These are phyloP conservation scores for Gobio occitaniae DNA, from an alignment of 2,797 vertebrate genomes.

Conservation along the genomic window DNA sequence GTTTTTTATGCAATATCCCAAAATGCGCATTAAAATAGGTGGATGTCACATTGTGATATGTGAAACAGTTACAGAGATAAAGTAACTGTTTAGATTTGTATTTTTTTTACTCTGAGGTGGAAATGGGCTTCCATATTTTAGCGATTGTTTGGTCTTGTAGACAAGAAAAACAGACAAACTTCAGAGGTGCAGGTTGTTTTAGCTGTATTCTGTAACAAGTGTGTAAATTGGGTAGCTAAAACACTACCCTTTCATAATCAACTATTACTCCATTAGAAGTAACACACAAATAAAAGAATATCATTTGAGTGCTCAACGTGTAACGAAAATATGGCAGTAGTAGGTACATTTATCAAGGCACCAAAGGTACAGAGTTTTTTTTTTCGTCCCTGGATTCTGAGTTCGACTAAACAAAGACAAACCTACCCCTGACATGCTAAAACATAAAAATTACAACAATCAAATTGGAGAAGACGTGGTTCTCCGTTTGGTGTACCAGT, in stretches of 20 bases:
- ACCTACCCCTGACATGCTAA: conserved; percentile 74
- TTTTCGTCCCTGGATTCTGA: conserved; percentile 78
- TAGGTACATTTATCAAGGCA: conserved; percentile 92
- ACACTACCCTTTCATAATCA: conserved; percentile 85
- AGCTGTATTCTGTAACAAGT: conserved; percentile 80
- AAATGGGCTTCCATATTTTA: background rate
- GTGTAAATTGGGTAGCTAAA: conserved; percentile 91
- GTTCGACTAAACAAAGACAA: conserved; percentile 79
- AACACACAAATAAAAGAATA: conserved; percentile 83
- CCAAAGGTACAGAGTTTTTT: conserved; percentile 75
- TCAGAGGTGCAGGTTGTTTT: conserved; percentile 61
- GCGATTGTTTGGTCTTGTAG: background rate
- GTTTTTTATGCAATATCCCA: background rate
- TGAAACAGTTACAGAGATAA: background rate
- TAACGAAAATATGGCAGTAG: conserved; percentile 91
- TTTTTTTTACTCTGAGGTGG: background rate
- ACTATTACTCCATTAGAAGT: conserved; percentile 90
- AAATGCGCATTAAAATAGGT: background rate
- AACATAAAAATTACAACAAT: conserved; percentile 62
- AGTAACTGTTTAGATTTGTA: background rate
- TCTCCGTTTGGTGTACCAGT: conserved; percentile 74
- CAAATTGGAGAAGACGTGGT: conserved; percentile 59
- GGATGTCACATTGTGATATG: background rate
- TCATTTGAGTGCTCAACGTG: conserved; percentile 84
- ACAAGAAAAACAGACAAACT: conserved; percentile 58